Evolutionary conservation across 2,888 invertebrate species (phyloP).

Genomic region (Sicus ferrugineus): DNA sequence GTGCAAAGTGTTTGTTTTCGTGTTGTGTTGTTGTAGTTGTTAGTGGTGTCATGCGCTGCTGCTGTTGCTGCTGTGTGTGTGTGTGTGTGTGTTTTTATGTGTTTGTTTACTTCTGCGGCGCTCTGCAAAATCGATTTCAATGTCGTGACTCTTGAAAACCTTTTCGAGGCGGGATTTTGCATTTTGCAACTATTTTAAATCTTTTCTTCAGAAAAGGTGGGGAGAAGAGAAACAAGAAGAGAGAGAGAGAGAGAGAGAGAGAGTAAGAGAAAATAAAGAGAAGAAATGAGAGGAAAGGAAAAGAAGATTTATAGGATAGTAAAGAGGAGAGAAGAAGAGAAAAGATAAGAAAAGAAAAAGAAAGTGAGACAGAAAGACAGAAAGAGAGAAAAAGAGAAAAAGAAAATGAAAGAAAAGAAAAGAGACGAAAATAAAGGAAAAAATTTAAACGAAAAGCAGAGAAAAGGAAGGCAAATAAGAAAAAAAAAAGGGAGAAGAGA

Average conservation of each 20-base stretch:
- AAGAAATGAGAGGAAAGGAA: too few relatives aligned
- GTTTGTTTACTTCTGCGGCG: constrained; percentile 32
- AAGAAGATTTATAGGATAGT: too few relatives aligned
- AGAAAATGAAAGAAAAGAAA: neutral
- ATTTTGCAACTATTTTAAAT: neutral
- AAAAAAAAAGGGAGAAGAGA: too few relatives aligned
- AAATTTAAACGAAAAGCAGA: neutral
- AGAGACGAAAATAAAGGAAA: neutral
- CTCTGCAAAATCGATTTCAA: constrained; percentile 33
- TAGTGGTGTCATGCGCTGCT: neutral
- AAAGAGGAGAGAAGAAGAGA: too few relatives aligned
- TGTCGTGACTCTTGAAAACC: constrained; percentile 38
- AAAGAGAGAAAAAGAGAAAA: too few relatives aligned
- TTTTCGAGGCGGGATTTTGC: constrained; percentile 15
- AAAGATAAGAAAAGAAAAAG: too few relatives aligned
- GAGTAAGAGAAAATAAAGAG: too few relatives aligned
- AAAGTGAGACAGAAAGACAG: too few relatives aligned
- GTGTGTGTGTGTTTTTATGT: too few relatives aligned
- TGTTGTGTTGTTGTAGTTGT: neutral
- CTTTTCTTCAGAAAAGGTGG: too few relatives aligned
- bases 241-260: too few relatives aligned
- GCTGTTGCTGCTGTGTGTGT: neutral
- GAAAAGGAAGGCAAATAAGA: neutral
- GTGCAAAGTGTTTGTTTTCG: neutral
- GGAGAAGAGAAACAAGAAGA: too few relatives aligned